These are phyloP conservation scores for Vombatus ursinus DNA, from an alignment of 2,113 vertebrate genomes.

Conservation along the genomic window DNA sequence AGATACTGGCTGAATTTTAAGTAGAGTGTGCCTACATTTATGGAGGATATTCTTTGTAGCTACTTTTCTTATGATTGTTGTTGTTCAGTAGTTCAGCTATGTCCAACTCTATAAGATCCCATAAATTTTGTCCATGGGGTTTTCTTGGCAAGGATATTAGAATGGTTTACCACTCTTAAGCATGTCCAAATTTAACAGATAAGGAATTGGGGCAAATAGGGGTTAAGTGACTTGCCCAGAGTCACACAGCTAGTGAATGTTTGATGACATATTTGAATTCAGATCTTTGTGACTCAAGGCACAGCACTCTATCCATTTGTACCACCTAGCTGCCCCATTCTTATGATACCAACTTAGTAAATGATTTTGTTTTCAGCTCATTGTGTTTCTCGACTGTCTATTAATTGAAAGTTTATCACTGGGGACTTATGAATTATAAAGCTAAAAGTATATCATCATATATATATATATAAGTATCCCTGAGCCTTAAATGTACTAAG, in stretches of 20 bases:
- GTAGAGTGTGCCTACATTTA: neutral
- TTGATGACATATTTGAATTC: neutral
- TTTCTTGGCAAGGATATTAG: no score
- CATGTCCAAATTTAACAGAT: neutral
- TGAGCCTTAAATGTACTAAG: neutral
- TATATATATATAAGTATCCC: neutral
- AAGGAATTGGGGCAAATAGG: neutral
- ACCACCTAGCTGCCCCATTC: neutral
- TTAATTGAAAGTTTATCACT: neutral
- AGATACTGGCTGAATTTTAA: no score
- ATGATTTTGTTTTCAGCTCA: neutral
- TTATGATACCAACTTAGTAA: neutral
- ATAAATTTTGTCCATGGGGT: no score
- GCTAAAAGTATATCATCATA: neutral
- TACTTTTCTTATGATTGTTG: neutral
- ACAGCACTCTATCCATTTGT: neutral
- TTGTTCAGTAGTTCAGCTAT: no score
- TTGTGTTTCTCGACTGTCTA: neutral
- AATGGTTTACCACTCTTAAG: neutral
- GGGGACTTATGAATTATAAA: neutral
- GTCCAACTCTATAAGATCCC: no score
- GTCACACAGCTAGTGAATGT: neutral
- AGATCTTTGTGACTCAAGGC: neutral
- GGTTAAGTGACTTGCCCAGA: neutral
- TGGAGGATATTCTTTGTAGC: neutral